phyloP scores from a whole-genome alignment of 1,140 invertebrate genomes.

The Zaprionus nigranus region DNA sequence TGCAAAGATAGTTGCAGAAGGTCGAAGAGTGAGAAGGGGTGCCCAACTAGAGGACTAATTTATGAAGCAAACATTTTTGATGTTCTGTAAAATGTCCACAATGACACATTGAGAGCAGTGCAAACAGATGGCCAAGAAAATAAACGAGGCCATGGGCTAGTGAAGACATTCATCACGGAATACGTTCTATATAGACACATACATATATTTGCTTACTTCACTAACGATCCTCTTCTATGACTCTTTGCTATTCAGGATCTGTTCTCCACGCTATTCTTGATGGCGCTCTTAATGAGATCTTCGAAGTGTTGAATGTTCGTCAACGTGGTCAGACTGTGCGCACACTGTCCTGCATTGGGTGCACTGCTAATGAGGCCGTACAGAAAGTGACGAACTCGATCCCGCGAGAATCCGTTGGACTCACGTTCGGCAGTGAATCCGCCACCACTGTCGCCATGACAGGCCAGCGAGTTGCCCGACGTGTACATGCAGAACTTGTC shows the following conservation, averaged over 20 bases:
- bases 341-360: conserved; percentile 67
- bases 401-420: conserved; percentile 6
- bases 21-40: not conserved
- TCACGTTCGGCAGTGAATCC: conserved; percentile 51
- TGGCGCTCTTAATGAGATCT: conserved; percentile 42
- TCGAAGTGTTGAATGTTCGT: conserved; percentile 70
- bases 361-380: conserved; percentile 71
- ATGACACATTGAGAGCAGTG: conserved; percentile 65
- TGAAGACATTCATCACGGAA: not conserved
- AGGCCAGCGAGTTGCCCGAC: conserved; percentile 56
- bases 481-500: conserved; percentile 74
- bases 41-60: conserved; percentile 52
- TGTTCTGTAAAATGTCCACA: conserved; percentile 76
- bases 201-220: not conserved
- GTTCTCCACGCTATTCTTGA: conserved; percentile 23
- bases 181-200: not conserved
- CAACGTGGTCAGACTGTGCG: conserved; percentile 57
- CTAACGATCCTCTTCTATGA: not conserved
- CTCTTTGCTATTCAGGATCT: conserved; percentile 37
- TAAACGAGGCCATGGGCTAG: not conserved
- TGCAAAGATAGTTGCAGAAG: conserved; percentile 38
- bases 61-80: conserved; percentile 68
- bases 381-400: conserved; percentile 36
- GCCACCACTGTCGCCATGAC: conserved; percentile 69
- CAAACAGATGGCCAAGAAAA: not conserved